Percentiles rank a stretch among this genome's conserved stretches.
Conservation (phyloP, 2,797 vertebrate genomes). For the Mus spretus region DNA sequence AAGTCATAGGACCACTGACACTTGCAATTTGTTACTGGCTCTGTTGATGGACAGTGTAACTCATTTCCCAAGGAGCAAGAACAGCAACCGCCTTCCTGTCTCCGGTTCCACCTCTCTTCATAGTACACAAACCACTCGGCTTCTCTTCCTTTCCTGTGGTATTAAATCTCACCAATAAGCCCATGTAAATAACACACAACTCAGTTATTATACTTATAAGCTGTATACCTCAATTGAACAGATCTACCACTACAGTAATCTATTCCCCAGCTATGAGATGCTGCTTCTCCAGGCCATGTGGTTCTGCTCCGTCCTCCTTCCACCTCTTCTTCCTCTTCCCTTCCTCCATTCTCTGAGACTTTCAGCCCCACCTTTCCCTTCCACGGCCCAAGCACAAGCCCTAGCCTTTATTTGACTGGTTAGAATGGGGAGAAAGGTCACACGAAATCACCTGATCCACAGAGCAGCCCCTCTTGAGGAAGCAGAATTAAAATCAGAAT, state of each 20-base stretch:
- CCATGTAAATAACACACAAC: background rate
- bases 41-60: background rate
- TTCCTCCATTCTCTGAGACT: background rate
- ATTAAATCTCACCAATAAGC: background rate
- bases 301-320: background rate
- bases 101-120: background rate
- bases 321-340: background rate
- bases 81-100: background rate
- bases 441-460: background rate
- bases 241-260: background rate
- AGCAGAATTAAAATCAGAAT: background rate
- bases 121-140: background rate
- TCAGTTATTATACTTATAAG: background rate
- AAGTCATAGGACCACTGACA: background rate
- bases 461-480: background rate
- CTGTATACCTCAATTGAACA: background rate
- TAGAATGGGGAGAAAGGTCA: background rate
- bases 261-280: background rate
- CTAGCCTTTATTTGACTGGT: background rate
- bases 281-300: background rate
- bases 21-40: background rate
- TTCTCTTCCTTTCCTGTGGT: background rate
- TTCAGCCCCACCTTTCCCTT: background rate
- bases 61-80: background rate
- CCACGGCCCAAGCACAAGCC: background rate